Percentiles rank a stretch among this genome's conserved stretches.
phyloP scores from a whole-genome alignment of 2,113 vertebrate genomes.

The Engystomops pustulosus region DNA sequence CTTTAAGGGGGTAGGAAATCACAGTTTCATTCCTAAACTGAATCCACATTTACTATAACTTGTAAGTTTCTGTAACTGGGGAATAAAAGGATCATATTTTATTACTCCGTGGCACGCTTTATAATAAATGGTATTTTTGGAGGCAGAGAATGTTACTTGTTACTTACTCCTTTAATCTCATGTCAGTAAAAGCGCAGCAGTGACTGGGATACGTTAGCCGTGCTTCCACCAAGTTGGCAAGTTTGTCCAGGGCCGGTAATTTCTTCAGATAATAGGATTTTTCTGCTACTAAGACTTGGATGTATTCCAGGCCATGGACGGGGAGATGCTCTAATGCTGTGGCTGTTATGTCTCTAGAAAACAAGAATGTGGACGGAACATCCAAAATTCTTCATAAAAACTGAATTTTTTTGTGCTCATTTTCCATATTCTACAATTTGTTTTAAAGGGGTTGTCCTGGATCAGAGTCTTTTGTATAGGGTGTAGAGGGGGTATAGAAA shows the following conservation, averaged over 20 bases:
- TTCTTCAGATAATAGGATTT: constrained; percentile 84
- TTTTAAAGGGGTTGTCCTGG: too few relatives aligned
- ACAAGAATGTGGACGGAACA: background rate
- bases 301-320: constrained; percentile 76
- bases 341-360: constrained; percentile 86
- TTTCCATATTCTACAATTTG: too few relatives aligned
- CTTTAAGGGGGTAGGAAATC: too few relatives aligned
- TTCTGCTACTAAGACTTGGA: constrained; percentile 80
- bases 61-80: too few relatives aligned
- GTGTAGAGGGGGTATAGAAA: too few relatives aligned
- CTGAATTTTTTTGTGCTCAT: too few relatives aligned
- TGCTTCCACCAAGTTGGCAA: constrained; percentile 81
- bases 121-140: background rate
- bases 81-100: too few relatives aligned
- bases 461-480: too few relatives aligned
- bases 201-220: constrained; percentile 90
- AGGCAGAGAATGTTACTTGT: too few relatives aligned
- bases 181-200: constrained; percentile 88
- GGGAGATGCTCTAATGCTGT: constrained; percentile 85
- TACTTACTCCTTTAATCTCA: constrained; percentile 78
- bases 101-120: background rate
- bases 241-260: constrained; percentile 83
- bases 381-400: background rate
- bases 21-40: too few relatives aligned
- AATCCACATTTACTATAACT: too few relatives aligned